Evolutionary conservation across 2,113 vertebrate species (phyloP), one percentile per base, ranked within the genome.

Genomic region (Neotoma lepida): DNA sequence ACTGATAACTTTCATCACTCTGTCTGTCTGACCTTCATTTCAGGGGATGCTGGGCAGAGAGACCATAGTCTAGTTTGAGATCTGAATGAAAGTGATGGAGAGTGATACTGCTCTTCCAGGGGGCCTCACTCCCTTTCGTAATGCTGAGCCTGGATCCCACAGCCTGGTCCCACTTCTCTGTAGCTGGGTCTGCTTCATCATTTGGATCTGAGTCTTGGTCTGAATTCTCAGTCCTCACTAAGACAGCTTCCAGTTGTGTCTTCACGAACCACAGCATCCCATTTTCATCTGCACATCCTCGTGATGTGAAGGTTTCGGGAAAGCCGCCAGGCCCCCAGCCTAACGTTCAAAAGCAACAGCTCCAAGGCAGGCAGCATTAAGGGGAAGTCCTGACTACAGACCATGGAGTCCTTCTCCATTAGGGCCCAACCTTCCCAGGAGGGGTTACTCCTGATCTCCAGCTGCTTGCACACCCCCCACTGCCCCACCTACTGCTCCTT

Each of bases 401-500:
- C 4, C 18, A 22, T 80, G 90, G 74, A 61, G 86, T 33, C 78
- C 70, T 89, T 80, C 54, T 80, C 71, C 70, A 22, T n/a, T 30
- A 85, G 88, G 84, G 78, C 95, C 39, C 17, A 10, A 6, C 22
- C 73, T 86, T 96, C 84, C 88, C 84, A 9, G 46, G 71, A 70
- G 81, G 91, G 84, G 80, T 85, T 68, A 0, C 71, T 63, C 91
- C 86, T 93, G 63, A 95, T 10, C 39, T 46, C 66, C 92, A 82
- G 87, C 89, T 73, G 96, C 94, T 76, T 71, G 94, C 96, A 96
- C 96, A 94, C 90, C 68, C 80, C 80, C 90, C 95, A 74, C 88
- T 0, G 5, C 64, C 90, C 88, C 51, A 1, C 54, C 89, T 13
- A 5, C 39, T 44, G 6, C 89, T 94, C 74, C 41, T 6, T 54